Base-by-base conservation (phyloP, 1,140 invertebrate species). In the Eumaeus atala region DNA sequence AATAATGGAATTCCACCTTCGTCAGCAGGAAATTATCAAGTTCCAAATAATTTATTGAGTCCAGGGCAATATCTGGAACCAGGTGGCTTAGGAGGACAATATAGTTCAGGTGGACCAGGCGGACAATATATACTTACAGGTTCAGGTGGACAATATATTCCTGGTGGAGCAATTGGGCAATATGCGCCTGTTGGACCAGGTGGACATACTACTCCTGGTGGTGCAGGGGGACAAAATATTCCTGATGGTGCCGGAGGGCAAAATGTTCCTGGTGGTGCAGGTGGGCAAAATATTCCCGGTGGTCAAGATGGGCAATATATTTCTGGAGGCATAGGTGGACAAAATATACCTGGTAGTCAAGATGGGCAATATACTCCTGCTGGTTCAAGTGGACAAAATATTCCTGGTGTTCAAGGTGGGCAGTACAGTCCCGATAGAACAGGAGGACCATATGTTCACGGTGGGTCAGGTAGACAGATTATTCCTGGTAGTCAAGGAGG, bases 71-170 rank as follows among this genome's bases (percentile, higher is more conserved):
- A 14, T 40, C 14, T 6, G 21, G 56, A n/a, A 1, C 50, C 47
- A n/a, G 57, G 57, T 8, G 56, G 47, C 21, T 38, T 9, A 17
- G 16, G 35, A 10, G 9, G 34, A 37, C 16, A 60, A 34, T 40
- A 48, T 33, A 44, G 0, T 36, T 36, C 53, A 40, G 48, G 36
- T 12, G 51, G 54, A 1, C 12, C 54, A 11, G 53, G 28, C 34
- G 55, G 17, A 16, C 57, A 66, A 51, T 56, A 58, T 40, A 34
- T 42, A 11, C 42, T 51, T 34, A 18, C 12, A 28, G 48, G 44
- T 17, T 18, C 34, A 33, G 11, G 12, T 9, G 53, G 51, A 36
- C 61, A 55, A 58, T 58, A 62, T 37, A 47, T 34, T 12, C 28
- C 44, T 36, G 50, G 44, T 1, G 42, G 18, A 2, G 35, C 51